A percentile compares a stretch with the other conserved stretches of the same genome.
These are phyloP conservation scores for Hyaena hyaena DNA, from an alignment of 2,113 vertebrate genomes.

Conservation along the genomic window DNA sequence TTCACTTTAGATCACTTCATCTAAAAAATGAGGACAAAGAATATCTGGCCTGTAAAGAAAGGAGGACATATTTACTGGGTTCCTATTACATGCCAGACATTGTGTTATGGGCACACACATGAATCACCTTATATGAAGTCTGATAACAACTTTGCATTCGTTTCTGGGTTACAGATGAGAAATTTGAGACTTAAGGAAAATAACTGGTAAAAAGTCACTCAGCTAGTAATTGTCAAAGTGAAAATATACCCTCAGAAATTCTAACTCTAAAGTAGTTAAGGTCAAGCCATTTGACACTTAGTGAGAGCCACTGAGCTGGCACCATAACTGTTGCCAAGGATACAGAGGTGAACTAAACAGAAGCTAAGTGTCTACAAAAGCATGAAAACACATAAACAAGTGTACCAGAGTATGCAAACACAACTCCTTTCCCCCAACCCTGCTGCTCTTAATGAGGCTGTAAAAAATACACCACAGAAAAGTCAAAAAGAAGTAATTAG, in stretches of 20 bases:
- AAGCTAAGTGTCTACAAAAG: not conserved
- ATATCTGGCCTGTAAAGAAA: not conserved
- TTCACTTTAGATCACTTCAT: not conserved
- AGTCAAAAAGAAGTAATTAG: not conserved
- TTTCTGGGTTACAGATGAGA: not conserved
- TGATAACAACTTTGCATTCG: not conserved
- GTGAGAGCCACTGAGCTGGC: not conserved
- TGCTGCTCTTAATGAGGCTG: not conserved
- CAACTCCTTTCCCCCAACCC: not conserved
- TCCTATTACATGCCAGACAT: not conserved
- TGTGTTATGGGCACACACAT: not conserved
- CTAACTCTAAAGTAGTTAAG: not conserved
- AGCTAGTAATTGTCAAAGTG: not conserved
- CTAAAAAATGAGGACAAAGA: not conserved
- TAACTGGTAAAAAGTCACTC: not conserved
- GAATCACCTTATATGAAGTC: not conserved
- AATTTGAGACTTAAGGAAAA: not conserved
- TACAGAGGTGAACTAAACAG: not conserved
- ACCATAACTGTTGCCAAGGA: not conserved
- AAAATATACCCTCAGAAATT: not conserved
- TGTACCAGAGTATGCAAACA: not conserved
- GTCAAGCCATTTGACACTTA: not conserved
- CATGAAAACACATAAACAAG: not conserved
- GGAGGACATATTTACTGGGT: not conserved
- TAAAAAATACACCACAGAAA: not conserved